Evolutionary conservation across 2,113 vertebrate species (phyloP).

Genomic region (Zootoca vivipara): DNA sequence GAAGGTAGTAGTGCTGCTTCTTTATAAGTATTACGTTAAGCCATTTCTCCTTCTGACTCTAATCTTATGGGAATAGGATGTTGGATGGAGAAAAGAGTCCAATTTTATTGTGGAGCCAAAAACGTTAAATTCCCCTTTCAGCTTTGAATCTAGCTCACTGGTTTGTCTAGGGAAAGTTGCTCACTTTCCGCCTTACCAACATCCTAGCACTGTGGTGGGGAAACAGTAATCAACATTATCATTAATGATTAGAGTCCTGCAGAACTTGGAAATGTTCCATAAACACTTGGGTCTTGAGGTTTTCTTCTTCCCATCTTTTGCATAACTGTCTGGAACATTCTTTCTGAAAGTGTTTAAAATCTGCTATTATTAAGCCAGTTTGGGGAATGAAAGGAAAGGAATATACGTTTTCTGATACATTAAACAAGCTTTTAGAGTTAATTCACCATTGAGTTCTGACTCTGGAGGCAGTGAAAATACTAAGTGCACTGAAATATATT

Average conservation of each 20-base stretch:
- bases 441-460: constrained; percentile 12
- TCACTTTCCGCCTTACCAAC: not conserved
- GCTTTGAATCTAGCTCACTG: not conserved
- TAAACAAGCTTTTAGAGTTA: constrained; percentile 28
- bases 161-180: not conserved
- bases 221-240: not conserved
- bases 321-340: not conserved
- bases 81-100: not conserved
- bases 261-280: not conserved
- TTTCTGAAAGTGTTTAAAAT: not conserved
- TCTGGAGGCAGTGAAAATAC: constrained; percentile 6
- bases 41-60: not conserved
- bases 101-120: not conserved
- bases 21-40: not conserved
- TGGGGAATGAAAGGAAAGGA: not conserved
- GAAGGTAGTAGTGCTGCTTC: not conserved
- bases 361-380: not conserved
- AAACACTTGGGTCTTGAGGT: not conserved
- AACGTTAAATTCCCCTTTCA: not conserved
- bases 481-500: constrained; percentile 6
- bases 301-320: not conserved
- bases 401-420: not conserved
- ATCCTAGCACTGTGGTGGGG: not conserved
- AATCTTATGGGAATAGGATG: not conserved
- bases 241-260: not conserved